These are phyloP conservation scores for Drosophila arizonae DNA, from an alignment of 1,140 invertebrate genomes.

Conservation along the genomic window DNA sequence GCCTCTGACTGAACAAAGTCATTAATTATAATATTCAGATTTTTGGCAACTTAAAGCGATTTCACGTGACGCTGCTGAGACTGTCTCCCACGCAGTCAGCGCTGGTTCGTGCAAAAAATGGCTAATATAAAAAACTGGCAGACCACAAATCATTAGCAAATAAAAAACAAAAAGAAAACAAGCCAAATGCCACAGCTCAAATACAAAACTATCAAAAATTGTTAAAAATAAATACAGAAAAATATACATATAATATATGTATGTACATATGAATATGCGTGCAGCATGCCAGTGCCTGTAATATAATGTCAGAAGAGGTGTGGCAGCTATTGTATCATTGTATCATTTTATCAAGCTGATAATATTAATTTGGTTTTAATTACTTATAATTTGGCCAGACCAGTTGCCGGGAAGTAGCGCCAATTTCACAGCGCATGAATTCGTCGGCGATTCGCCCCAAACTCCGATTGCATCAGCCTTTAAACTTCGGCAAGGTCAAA, in stretches of 20 bases:
- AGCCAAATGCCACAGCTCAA: not conserved
- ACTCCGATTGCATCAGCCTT: slow-evolving; percentile 46
- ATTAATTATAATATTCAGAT: slow-evolving; percentile 65
- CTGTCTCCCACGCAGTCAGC: slow-evolving; percentile 21
- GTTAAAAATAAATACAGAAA: slow-evolving; percentile 1
- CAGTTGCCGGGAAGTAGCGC: slow-evolving; percentile 14
- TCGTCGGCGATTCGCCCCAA: slow-evolving; percentile 5
- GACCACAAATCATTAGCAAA: slow-evolving; percentile 28
- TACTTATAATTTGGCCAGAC: slow-evolving; percentile 11
- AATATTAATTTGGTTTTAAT: slow-evolving; percentile 1
- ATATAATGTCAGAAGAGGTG: slow-evolving; percentile 1
- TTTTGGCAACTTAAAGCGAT: slow-evolving; percentile 65
- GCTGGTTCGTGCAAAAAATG: slow-evolving; percentile 6
- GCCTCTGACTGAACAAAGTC: slow-evolving; percentile 28
- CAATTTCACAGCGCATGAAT: slow-evolving; percentile 9
- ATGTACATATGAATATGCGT: not conserved
- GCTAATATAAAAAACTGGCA: slow-evolving; percentile 10
- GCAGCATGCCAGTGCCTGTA: slow-evolving; percentile 1
- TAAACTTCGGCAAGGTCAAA: slow-evolving; percentile 53
- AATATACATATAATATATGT: not conserved
- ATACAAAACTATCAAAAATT: slow-evolving; percentile 6
- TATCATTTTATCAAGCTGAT: not conserved
- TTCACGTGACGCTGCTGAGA: slow-evolving; percentile 61
- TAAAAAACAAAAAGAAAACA: slow-evolving; percentile 5
- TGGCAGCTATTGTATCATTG: not conserved